Evolutionary conservation across 2,888 invertebrate species (phyloP).

Genomic region (Volucella bombylans): DNA sequence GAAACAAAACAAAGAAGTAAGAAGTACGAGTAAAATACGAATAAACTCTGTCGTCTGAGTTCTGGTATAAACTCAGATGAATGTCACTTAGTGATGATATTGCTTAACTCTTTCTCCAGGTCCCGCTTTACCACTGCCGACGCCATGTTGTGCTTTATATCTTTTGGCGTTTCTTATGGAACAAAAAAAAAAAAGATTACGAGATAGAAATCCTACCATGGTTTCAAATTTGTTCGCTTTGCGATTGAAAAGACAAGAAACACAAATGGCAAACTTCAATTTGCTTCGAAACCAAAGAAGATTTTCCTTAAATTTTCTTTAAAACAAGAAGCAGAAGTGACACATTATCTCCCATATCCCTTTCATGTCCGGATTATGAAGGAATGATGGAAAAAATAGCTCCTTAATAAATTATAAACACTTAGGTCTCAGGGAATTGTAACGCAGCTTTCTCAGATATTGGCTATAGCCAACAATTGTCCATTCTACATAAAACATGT

Average conservation of each 20-base stretch:
- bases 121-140: not conserved
- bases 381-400: no score
- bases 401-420: no score
- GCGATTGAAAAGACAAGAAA: not conserved
- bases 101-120: slow-evolving; percentile 25
- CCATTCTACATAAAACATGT: no score
- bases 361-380: no score
- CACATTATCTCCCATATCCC: no score
- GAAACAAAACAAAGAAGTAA: no score
- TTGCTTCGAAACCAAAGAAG: no score
- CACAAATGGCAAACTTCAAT: not conserved
- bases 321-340: no score
- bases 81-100: slow-evolving; percentile 54
- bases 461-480: no score
- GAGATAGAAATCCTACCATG: slow-evolving; percentile 31
- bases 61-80: slow-evolving; percentile 38
- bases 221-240: slow-evolving; percentile 14
- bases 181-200: slow-evolving; percentile 16
- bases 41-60: slow-evolving; percentile 1
- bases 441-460: no score
- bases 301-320: no score
- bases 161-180: not conserved
- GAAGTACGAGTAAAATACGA: not conserved
- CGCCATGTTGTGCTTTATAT: not conserved
- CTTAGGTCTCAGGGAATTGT: no score